Evolutionary conservation across 2,888 invertebrate species (phyloP), one percentile per base, ranked within the genome.

Genomic region (Drosophila longiperda): DNA sequence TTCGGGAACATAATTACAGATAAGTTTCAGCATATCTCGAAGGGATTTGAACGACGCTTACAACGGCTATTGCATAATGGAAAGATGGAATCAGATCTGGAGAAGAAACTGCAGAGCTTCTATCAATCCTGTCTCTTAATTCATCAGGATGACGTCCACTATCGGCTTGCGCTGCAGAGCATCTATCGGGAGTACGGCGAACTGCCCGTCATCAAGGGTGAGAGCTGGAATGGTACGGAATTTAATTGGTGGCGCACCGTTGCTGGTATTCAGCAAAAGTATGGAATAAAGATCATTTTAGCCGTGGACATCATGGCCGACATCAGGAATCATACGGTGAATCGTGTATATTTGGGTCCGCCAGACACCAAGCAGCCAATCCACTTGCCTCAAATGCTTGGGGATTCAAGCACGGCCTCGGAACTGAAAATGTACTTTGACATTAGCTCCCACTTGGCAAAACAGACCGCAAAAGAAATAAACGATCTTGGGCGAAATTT

Each of bases 211-310:
- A 23, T 76, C 11, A 73, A 55, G 5, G 86, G 82, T 0, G 73
- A 68, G 1, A 61, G 45, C 1, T 89, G 86, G 87, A 75, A 75
- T n/a, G 77, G 75, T 3, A 61, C 69, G 1, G 58, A 73, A 15
- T 92, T 92, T 36, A 81, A 68, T 55, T 92, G 92, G 93, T 89
- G 92, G 87, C 79, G 78, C 15, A 75, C 75, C 0, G 62, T 89
- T 11, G 92, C 90, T 0, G 66, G 73, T 23, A 86, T 92, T 12
- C 87, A 90, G 40, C 69, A 79, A n/a, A 85, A 87, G 45, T 92
- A 86, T 68, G 89, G 87, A 29, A 85, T 76, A 58, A 71, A 83
- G 20, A 87, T 91, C 3, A 78, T 92, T 9, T 40, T 92, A 11
- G 82, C 83, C 0, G 77, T 92, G 7, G 76, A 90, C 5, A 70